phyloP scores from a whole-genome alignment of 2,113 vertebrate species.

The Anser brachyrhynchus region DNA sequence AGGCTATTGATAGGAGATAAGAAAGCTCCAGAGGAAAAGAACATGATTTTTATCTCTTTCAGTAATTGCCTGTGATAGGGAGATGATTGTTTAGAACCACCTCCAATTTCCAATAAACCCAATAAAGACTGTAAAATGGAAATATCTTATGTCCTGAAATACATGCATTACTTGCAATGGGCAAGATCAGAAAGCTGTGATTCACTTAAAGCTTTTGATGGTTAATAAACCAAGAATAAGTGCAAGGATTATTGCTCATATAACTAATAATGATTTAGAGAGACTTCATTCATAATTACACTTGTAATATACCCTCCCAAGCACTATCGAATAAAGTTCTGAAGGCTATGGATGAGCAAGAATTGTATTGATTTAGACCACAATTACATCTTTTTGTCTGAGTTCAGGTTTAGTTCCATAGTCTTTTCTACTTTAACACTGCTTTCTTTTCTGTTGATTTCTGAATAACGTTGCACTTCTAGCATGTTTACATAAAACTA shows the following conservation, averaged over 20 bases:
- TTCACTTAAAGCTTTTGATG: not conserved
- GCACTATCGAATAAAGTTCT: not conserved
- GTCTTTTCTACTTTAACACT: not conserved
- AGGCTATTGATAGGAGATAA: not conserved
- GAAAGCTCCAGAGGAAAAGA: not conserved
- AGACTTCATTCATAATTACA: not conserved
- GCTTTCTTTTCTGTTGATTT: not conserved
- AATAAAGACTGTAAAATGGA: not conserved
- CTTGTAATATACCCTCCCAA: not conserved
- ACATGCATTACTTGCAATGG: not conserved
- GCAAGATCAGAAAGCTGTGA: not conserved
- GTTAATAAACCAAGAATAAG: constrained; percentile 15
- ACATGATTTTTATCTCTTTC: not conserved
- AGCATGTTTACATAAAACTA: not conserved
- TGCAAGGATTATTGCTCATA: not conserved
- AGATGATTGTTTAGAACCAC: not conserved
- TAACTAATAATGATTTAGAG: not conserved
- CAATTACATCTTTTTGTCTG: not conserved
- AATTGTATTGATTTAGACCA: not conserved
- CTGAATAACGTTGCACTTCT: not conserved
- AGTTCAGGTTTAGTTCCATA: not conserved
- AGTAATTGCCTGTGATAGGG: not conserved
- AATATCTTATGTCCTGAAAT: not conserved
- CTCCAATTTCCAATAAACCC: not conserved
- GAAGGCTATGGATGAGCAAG: not conserved